Base-by-base conservation (phyloP, 2,113 vertebrate species). In the Ia io region DNA sequence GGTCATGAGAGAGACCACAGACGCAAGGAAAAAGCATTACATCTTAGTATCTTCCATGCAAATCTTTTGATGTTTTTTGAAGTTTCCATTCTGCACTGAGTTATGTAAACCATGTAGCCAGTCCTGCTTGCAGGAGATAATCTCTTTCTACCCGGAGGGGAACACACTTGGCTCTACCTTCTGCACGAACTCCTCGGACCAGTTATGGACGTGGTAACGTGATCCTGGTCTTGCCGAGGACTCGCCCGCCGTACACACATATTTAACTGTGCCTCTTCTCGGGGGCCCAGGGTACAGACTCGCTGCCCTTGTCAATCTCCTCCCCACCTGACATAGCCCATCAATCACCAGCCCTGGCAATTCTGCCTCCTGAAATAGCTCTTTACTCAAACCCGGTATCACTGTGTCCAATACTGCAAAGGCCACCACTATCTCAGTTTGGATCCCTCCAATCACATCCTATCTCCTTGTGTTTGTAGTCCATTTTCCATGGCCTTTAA, bases 281-380 rank as follows among this genome's bases (percentile, higher is more conserved):
- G 1, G 51, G 63, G 84, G 37, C 49, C 74, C 74, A 22, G 47
- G 69, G 32, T 49, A 65, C 76, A 37, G 18, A 40, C 30, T 1
- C 25, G 0, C 4, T 20, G 77, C 25, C 71, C n/a, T 51, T n/a
- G 23, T 42, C 32, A 20, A n/a, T 30, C 25, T 56, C 69, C 37
- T 82, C 59, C 56, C 14, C 37, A 59, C 83, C 69, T 73, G 82
- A 18, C 18, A 1, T 3, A 3, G 2, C 28, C 40, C 30, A 2
- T 73, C 83, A 2, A 0, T 78, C 40, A 9, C 22, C 76, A 63
- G 49, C 61, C n/a, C 63, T 35, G 25, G 9, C 70, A 0, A 4
- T 10, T 18, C 51, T 69, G 44, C 65, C 51, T 88, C 90, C 76
- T 44, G 32, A 94, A 80, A 88, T 53, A 91, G 74, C 32, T 88